A percentile compares a stretch with the other conserved stretches of the same genome.
phyloP scores from a whole-genome alignment of 2,113 vertebrate genomes.

The Phalacrocorax pelagicus region DNA sequence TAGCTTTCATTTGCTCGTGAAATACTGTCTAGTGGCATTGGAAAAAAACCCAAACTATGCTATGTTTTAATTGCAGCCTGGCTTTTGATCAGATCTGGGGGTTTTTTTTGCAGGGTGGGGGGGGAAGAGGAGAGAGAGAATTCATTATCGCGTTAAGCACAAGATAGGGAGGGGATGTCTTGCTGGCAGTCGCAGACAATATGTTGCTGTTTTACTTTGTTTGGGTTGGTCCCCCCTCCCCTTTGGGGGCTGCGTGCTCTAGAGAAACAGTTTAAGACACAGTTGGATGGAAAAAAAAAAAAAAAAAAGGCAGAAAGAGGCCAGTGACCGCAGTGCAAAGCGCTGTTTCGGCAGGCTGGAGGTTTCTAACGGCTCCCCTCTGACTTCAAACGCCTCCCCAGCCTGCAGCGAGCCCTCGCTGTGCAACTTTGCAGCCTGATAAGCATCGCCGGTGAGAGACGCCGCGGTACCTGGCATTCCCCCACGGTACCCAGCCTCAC shows the following conservation, averaged over 20 bases:
- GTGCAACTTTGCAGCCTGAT: slow-evolving; percentile 34
- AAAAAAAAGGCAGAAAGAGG: neutral
- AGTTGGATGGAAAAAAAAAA: neutral
- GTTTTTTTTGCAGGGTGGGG: neutral
- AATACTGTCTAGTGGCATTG: neutral
- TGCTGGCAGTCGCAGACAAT: slow-evolving; percentile 46
- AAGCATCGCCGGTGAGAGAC: neutral
- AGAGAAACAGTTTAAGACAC: slow-evolving; percentile 61
- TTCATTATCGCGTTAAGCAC: slow-evolving; percentile 57
- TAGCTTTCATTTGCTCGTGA: neutral
- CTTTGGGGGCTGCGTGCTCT: neutral
- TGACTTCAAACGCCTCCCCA: slow-evolving; percentile 51
- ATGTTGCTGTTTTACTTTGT: slow-evolving; percentile 55
- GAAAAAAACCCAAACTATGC: neutral
- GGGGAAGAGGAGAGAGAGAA: neutral
- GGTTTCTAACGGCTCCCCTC: slow-evolving; percentile 65
- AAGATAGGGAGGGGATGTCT: slow-evolving; percentile 64
- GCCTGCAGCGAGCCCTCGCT: slow-evolving; percentile 35
- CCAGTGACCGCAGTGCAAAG: slow-evolving; percentile 55
- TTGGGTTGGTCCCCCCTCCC: neutral
- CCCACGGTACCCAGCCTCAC: neutral
- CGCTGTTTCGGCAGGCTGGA: slow-evolving; percentile 6
- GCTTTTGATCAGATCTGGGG: slow-evolving; percentile 30
- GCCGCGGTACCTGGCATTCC: neutral
- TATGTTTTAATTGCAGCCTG: slow-evolving; percentile 54